A percentile compares a stretch with the other conserved stretches of the same genome.
These are phyloP conservation scores for Hypolimnas misippus DNA, from an alignment of 2,888 invertebrate species.

Conservation along the genomic window DNA sequence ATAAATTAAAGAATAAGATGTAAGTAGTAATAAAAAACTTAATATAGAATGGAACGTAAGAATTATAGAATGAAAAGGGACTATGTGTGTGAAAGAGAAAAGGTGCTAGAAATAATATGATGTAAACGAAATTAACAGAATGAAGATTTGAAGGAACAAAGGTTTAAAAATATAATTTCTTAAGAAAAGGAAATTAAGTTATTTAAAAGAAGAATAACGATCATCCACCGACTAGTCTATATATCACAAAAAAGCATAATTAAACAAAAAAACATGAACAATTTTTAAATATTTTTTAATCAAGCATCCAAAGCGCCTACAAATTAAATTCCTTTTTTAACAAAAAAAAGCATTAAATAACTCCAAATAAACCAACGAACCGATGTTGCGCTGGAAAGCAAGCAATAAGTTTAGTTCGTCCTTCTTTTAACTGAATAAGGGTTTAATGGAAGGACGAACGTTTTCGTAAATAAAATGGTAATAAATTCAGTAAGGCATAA, in stretches of 20 bases:
- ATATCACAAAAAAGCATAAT: background rate
- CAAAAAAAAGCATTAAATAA: conserved; percentile 1
- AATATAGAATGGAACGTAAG: no score
- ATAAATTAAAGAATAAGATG: no score
- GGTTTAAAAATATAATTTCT: no score
- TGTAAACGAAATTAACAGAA: no score
- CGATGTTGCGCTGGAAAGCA: conserved; percentile 34
- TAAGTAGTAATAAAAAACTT: no score
- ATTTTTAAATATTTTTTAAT: background rate
- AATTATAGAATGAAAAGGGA: no score
- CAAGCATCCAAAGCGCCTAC: background rate
- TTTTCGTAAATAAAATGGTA: conserved; percentile 25
- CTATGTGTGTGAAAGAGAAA: no score
- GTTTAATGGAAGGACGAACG: conserved; percentile 7
- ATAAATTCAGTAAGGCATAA: conserved; percentile 21
- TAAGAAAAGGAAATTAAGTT: no score
- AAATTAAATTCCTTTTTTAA: conserved; percentile 6
- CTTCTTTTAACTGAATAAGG: conserved; percentile 28
- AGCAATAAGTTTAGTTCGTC: conserved; percentile 38
- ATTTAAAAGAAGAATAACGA: no score
- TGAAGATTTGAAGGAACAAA: no score
- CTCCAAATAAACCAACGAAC: background rate
- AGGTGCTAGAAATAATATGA: no score
- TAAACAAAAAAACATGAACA: background rate
- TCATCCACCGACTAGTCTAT: no score